Percentiles rank a stretch among this genome's conserved stretches.
Evolutionary conservation across 2,113 vertebrate species (phyloP).

Genomic region (Ursus arctos): DNA sequence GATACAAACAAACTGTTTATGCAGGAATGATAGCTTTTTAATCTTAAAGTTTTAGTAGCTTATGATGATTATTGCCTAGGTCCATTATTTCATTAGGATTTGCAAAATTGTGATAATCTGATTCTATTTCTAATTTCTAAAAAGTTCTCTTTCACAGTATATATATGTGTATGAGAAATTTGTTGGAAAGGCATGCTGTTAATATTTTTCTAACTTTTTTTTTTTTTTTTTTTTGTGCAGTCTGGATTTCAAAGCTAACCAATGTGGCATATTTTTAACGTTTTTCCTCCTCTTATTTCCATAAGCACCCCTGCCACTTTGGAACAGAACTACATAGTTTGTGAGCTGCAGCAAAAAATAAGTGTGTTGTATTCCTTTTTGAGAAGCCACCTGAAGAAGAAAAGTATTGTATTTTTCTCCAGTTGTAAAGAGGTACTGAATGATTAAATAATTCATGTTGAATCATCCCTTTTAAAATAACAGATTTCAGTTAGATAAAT

Average conservation of each 20-base stretch:
- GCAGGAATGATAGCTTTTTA: neutral
- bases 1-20: neutral
- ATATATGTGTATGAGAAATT: neutral
- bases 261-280: constrained; percentile 16
- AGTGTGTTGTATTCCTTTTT: constrained; percentile 97
- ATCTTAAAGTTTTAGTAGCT: neutral
- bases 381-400: constrained; percentile 96
- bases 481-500: neutral
- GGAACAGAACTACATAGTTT: constrained; percentile 97
- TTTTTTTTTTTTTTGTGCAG: neutral
- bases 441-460: neutral
- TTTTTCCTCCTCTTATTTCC: constrained; percentile 19
- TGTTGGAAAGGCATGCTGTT: neutral
- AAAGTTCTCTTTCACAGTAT: neutral
- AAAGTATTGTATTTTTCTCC: constrained; percentile 97
- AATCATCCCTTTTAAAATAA: neutral
- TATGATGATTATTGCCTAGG: neutral
- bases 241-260: constrained; percentile 49
- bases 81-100: neutral
- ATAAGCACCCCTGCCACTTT: constrained; percentile 96
- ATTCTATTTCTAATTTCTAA: neutral
- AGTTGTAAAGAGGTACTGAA: constrained; percentile 95
- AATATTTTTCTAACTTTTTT: neutral
- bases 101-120: neutral
- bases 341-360: constrained; percentile 96